These are phyloP conservation scores for Eupithecia insigniata DNA, from an alignment of 2,888 invertebrate genomes.

Conservation along the genomic window DNA sequence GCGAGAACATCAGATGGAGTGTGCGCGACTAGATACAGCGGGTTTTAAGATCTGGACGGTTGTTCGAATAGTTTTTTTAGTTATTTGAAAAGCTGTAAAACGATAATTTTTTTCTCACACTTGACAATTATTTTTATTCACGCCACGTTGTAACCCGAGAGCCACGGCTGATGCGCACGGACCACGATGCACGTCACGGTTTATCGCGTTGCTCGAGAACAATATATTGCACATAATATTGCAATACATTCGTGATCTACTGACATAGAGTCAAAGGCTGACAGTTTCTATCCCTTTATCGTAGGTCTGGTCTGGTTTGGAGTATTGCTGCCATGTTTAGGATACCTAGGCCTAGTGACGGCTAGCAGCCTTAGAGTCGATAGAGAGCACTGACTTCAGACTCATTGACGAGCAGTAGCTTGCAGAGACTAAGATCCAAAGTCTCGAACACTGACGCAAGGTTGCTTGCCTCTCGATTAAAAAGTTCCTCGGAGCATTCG, in stretches of 20 bases:
- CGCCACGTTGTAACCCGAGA: slow-evolving; percentile 65
- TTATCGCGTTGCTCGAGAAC: slow-evolving; percentile 49
- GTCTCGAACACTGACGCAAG: too few relatives aligned
- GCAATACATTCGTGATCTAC: slow-evolving; percentile 7
- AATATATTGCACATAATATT: slow-evolving; percentile 1
- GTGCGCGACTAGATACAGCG: slow-evolving; percentile 49
- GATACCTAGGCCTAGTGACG: too few relatives aligned
- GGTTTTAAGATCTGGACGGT: background rate
- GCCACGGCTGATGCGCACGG: slow-evolving; percentile 57
- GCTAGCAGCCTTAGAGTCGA: too few relatives aligned
- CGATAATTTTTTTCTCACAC: slow-evolving; percentile 20
- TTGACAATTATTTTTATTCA: slow-evolving; percentile 60
- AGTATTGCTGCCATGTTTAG: too few relatives aligned
- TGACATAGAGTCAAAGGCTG: too few relatives aligned
- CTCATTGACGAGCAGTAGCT: too few relatives aligned
- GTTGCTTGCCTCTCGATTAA: too few relatives aligned
- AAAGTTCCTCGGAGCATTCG: too few relatives aligned
- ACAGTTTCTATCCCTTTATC: too few relatives aligned
- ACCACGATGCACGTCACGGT: slow-evolving; percentile 66
- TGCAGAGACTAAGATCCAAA: too few relatives aligned
- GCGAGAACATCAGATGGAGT: slow-evolving; percentile 59
- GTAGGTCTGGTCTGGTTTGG: too few relatives aligned
- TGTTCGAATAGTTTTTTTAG: background rate
- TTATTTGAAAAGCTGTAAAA: background rate
- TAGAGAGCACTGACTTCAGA: too few relatives aligned